These are phyloP conservation scores for Mormoops blainvillei DNA, from an alignment of 2,113 vertebrate genomes.

Conservation along the genomic window DNA sequence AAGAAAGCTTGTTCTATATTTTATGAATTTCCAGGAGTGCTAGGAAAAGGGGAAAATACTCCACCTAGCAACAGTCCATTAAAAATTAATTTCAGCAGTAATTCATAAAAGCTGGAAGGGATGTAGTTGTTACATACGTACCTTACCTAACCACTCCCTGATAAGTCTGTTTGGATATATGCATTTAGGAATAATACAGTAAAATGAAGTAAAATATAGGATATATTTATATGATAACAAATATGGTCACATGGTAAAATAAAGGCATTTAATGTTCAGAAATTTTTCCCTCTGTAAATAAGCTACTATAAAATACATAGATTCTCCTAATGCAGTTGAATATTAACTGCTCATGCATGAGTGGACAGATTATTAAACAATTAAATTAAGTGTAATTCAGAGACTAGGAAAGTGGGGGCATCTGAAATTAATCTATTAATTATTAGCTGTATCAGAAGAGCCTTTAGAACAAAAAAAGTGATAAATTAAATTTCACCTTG, in stretches of 20 bases:
- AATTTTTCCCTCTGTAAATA: slow-evolving; percentile 33
- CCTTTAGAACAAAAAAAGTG: slow-evolving; percentile 45
- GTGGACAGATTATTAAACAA: slow-evolving; percentile 45
- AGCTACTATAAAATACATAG: background rate
- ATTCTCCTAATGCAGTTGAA: slow-evolving; percentile 31
- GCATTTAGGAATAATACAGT: background rate
- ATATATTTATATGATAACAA: background rate
- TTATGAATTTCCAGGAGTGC: background rate
- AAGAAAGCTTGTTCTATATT: background rate
- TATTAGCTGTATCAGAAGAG: slow-evolving; percentile 32
- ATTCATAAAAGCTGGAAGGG: background rate
- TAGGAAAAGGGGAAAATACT: background rate
- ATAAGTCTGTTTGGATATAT: background rate
- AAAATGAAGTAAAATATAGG: background rate
- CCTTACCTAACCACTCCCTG: background rate
- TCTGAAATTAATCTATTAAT: slow-evolving; percentile 59
- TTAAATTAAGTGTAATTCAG: slow-evolving; percentile 55
- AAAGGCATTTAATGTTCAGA: slow-evolving; percentile 13
- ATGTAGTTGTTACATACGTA: background rate
- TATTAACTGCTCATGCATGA: slow-evolving; percentile 50
- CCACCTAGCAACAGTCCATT: background rate
- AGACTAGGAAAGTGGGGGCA: background rate
- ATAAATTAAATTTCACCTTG: slow-evolving; percentile 52
- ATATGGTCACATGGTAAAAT: background rate
- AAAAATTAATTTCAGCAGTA: slow-evolving; percentile 37